These are phyloP conservation scores for Rotaria socialis DNA, from an alignment of 2,888 invertebrate species.

Conservation along the genomic window DNA sequence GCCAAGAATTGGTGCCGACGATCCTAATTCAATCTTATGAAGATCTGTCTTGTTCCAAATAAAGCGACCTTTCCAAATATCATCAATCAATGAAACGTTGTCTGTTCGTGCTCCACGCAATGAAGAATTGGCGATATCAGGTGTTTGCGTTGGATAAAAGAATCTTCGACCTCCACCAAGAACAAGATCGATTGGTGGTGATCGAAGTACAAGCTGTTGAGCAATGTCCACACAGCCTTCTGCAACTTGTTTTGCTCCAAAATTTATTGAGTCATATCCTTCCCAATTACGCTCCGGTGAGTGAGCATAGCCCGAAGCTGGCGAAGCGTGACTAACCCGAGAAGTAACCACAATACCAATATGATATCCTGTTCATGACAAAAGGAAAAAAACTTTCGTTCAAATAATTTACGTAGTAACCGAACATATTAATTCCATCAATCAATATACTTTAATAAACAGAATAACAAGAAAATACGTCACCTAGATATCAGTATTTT, in stretches of 20 bases:
- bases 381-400: too few relatives aligned
- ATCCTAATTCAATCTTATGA: slow-evolving; percentile 11
- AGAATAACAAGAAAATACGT: too few relatives aligned
- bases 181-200: slow-evolving; percentile 35
- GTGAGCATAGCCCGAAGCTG: slow-evolving; percentile 55
- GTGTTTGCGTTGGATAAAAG: slow-evolving; percentile 28
- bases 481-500: too few relatives aligned
- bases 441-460: too few relatives aligned
- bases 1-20: slow-evolving; percentile 47
- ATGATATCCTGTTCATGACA: slow-evolving; percentile 49
- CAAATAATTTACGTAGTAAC: too few relatives aligned
- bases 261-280: slow-evolving; percentile 31
- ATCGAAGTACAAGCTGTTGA: slow-evolving; percentile 35
- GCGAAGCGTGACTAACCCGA: slow-evolving; percentile 58
- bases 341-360: slow-evolving; percentile 57
- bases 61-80: slow-evolving; percentile 2
- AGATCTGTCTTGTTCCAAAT: slow-evolving; percentile 31
- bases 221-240: slow-evolving; percentile 46
- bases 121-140: slow-evolving; percentile 3
- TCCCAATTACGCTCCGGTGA: slow-evolving; percentile 50
- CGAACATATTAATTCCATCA: too few relatives aligned
- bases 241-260: background rate
- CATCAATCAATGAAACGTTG: slow-evolving; percentile 40
- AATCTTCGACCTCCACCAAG: slow-evolving; percentile 41
- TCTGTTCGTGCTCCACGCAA: slow-evolving; percentile 37